A percentile compares a stretch with the other conserved stretches of the same genome.
Conservation (phyloP, 2,797 vertebrate species). For the Iguana delicatissima region DNA sequence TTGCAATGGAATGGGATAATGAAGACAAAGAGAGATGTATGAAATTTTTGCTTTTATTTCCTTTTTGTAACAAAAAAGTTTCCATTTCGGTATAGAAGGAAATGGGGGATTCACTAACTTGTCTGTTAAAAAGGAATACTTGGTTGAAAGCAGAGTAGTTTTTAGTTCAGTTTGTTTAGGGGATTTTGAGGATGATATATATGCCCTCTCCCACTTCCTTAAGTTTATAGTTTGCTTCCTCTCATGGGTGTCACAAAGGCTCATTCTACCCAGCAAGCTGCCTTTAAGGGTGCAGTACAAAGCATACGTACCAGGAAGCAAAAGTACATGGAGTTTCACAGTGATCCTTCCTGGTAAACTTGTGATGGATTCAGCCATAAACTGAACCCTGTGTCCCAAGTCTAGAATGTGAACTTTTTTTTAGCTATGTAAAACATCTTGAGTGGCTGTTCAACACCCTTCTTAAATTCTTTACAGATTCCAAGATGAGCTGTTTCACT, state of each 20-base stretch:
- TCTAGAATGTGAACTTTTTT: not conserved
- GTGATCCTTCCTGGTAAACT: not conserved
- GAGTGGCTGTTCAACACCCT: not conserved
- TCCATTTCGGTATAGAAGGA: not conserved
- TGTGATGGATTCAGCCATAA: not conserved
- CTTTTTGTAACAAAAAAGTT: not conserved
- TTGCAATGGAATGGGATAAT: too few relatives aligned
- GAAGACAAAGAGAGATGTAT: not conserved
- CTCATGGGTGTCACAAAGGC: not conserved
- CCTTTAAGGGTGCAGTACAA: not conserved
- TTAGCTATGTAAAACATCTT: not conserved
- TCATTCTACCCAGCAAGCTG: not conserved
- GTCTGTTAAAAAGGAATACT: not conserved
- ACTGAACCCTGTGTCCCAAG: not conserved
- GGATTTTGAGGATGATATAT: not conserved
- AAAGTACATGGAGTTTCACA: not conserved
- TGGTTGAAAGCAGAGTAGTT: not conserved
- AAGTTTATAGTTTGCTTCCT: not conserved
- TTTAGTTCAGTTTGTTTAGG: not conserved
- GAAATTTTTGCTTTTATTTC: not conserved
- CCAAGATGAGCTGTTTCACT: slow-evolving; percentile 89
- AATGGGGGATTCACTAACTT: not conserved
- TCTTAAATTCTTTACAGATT: slow-evolving; percentile 64
- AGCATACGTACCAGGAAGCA: not conserved
- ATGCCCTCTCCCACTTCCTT: not conserved